Base-by-base conservation (phyloP, 2,113 vertebrate species). In the Tragelaphus buxtoni region DNA sequence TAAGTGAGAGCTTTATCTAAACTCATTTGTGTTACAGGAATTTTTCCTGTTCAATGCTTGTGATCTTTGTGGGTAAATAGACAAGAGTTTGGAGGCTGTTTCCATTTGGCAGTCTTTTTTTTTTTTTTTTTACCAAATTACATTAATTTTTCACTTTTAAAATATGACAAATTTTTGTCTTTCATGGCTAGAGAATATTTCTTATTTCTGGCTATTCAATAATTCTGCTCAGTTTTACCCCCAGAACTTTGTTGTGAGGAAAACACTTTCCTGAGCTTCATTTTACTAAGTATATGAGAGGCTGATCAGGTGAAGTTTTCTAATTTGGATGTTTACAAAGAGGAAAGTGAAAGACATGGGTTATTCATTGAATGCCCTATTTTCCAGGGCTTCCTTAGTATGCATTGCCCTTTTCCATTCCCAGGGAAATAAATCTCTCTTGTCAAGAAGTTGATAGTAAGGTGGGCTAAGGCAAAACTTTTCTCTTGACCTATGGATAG, bases 401-500 rank as follows among this genome's bases (percentile, higher is more conserved):
- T 97, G 88, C 91, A 45, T 89, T 97, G 96, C 92, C 93, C 94
- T 93, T 92, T 88, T 96, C 86, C 94, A 35, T 97, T 91, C 92
- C 92, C 86, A 91, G 95, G 95, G 94, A 97, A 95, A 88, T 97
- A 97, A 88, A 77, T 98, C 65, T 97, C 74, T 97, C 82, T 97
- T 97, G 85, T 96, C 96, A 83, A 88, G 91, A 94, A 91, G 97
- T 89, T 97, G 79, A 9, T 63, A 93, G 94, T 88, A 84, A 96
- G 96, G 81, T 90, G 80, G 94, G 87, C 97, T 97, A 95, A 97
- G 96, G 92, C 92, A 95, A 88, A 97, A 96, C 91, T 98, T 95
- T 76, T 92, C 89, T 97, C 81, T 98, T 97, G 92, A 74, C 83
- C 96, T 94, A 17, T 85, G 94, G 94, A 94, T 95, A 96, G 90